phyloP scores from a whole-genome alignment of 2,888 invertebrate species.

The Pammene aurita region DNA sequence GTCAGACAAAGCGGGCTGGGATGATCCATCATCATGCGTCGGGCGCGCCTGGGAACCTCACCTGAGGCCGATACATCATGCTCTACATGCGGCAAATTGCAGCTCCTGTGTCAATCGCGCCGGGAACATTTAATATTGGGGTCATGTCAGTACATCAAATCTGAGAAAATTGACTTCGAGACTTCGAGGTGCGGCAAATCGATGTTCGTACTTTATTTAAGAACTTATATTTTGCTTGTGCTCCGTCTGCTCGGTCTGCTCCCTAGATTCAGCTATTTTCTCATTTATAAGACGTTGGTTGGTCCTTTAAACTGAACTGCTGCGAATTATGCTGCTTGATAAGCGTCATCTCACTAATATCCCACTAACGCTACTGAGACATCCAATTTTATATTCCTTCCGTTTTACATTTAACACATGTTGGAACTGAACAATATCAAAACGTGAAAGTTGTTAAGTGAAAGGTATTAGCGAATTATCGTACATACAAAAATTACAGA shows the following conservation, averaged over 20 bases:
- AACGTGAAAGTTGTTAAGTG: no score
- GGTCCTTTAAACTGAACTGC: no score
- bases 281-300: not conserved
- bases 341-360: not conserved
- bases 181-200: slow-evolving; percentile 24
- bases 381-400: no score
- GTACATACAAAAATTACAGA: slow-evolving; percentile 57
- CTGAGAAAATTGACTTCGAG: slow-evolving; percentile 30
- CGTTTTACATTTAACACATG: no score
- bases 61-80: slow-evolving; percentile 75
- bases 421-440: not conserved
- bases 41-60: slow-evolving; percentile 70
- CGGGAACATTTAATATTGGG: slow-evolving; percentile 47
- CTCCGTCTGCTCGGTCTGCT: not conserved
- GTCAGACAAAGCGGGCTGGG: slow-evolving; percentile 65
- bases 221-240: not conserved
- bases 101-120: slow-evolving; percentile 48
- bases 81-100: slow-evolving; percentile 58
- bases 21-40: slow-evolving; percentile 81
- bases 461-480: slow-evolving; percentile 57
- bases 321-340: no score
- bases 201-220: slow-evolving; percentile 3
- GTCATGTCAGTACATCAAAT: slow-evolving; percentile 37
- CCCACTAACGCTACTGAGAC: not conserved
- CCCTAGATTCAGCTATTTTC: not conserved